Conservation (phyloP, 1,140 invertebrate species). For the Cecropterus lyciades region DNA sequence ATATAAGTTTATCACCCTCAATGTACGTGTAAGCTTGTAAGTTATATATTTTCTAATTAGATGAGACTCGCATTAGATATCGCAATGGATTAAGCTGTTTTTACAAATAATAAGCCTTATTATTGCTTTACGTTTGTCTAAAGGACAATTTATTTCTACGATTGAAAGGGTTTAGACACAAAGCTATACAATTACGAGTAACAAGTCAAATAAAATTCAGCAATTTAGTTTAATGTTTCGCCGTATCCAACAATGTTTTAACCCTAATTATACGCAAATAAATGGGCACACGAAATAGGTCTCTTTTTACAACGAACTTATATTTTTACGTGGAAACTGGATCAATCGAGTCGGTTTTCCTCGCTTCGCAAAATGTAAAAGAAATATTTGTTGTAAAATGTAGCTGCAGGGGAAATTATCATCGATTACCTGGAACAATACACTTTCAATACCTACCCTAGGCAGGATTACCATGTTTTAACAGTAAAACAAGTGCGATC, state of each 20-base stretch:
- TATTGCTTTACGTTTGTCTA: background rate
- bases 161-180: background rate
- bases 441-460: background rate
- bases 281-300: constrained; percentile 15
- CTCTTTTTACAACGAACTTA: constrained; percentile 2
- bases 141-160: background rate
- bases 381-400: constrained; percentile 1
- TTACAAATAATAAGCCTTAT: background rate
- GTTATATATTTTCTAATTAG: background rate
- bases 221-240: constrained; percentile 23
- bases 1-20: background rate
- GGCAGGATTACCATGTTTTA: too few species aligned
- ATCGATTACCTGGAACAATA: background rate
- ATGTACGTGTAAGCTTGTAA: too few species aligned
- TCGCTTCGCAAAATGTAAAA: background rate
- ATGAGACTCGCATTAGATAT: background rate
- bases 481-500: too few species aligned
- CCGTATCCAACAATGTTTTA: constrained; percentile 3
- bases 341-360: background rate
- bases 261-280: constrained; percentile 23
- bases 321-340: constrained; percentile 1
- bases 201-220: constrained; percentile 28
- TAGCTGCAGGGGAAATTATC: background rate
- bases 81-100: background rate
- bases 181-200: constrained; percentile 8